A percentile compares a stretch with the other conserved stretches of the same genome.
phyloP scores from a whole-genome alignment of 2,888 invertebrate genomes.

The Thelaira solivaga region DNA sequence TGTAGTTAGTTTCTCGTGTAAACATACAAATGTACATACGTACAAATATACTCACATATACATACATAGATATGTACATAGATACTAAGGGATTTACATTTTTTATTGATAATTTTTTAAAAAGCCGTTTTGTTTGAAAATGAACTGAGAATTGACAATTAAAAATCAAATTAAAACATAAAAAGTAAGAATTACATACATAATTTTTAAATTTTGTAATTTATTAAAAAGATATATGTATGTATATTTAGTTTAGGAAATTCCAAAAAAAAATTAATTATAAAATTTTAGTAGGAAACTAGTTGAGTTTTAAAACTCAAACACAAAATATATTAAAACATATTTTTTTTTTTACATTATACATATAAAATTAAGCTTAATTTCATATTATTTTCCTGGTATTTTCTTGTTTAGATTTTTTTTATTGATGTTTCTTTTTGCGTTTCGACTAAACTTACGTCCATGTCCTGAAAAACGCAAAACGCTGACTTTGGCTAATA shows the following conservation, averaged over 20 bases:
- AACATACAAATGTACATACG: background rate
- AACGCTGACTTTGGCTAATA: too few species aligned
- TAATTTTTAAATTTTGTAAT: slow-evolving; percentile 11
- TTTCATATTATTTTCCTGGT: slow-evolving; percentile 10
- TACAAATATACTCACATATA: background rate
- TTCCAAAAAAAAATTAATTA: background rate
- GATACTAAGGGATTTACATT: background rate
- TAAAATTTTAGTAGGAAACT: background rate
- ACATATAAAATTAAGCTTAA: slow-evolving; percentile 48
- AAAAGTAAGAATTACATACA: slow-evolving; percentile 6
- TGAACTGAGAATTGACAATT: background rate
- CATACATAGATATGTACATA: background rate
- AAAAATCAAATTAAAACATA: too few species aligned
- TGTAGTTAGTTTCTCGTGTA: background rate
- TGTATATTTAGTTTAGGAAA: background rate
- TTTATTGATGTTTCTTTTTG: slow-evolving; percentile 37
- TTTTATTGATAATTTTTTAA: background rate
- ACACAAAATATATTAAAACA: slow-evolving; percentile 20
- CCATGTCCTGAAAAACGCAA: too few species aligned
- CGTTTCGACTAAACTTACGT: slow-evolving; percentile 8
- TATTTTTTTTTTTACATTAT: slow-evolving; percentile 27
- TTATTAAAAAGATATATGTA: slow-evolving; percentile 6
- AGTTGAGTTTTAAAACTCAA: background rate
- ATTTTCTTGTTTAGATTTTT: slow-evolving; percentile 3
- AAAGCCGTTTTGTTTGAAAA: background rate